Conservation (phyloP, 2,113 vertebrate species). For the Menura novaehollandiae region DNA sequence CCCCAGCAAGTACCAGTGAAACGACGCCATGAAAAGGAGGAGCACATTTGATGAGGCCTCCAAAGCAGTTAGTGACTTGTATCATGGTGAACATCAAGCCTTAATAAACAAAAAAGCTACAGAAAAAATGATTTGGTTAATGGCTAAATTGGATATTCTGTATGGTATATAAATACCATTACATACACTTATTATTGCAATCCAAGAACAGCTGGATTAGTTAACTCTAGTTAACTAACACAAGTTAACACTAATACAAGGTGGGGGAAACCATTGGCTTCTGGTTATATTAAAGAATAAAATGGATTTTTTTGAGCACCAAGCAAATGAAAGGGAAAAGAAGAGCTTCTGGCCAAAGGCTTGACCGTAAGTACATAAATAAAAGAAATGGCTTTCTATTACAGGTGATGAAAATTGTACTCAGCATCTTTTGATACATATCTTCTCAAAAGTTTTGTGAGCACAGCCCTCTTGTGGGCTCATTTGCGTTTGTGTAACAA, state of each 20-base stretch:
- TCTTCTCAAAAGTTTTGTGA: conserved; percentile 43
- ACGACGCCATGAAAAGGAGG: background rate
- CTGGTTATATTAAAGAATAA: background rate
- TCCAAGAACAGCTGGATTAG: background rate
- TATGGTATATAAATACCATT: background rate
- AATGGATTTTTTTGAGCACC: background rate
- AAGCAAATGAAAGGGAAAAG: background rate
- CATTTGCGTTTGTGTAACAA: conserved; percentile 46
- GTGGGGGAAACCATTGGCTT: background rate
- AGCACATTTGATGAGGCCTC: background rate
- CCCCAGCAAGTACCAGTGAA: background rate
- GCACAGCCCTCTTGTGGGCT: conserved; percentile 65
- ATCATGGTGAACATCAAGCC: background rate
- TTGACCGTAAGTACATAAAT: background rate
- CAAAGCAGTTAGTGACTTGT: background rate
- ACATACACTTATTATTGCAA: background rate
- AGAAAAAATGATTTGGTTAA: conserved; percentile 21
- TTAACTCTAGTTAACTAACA: background rate
- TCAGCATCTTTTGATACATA: background rate
- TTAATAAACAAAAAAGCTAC: background rate
- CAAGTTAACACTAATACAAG: background rate
- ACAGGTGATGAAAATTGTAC: conserved; percentile 33
- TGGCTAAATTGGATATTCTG: background rate
- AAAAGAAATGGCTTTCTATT: conserved; percentile 6
- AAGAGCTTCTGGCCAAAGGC: background rate